Conservation (phyloP, 2,888 invertebrate species). For the Eurois occulta region DNA sequence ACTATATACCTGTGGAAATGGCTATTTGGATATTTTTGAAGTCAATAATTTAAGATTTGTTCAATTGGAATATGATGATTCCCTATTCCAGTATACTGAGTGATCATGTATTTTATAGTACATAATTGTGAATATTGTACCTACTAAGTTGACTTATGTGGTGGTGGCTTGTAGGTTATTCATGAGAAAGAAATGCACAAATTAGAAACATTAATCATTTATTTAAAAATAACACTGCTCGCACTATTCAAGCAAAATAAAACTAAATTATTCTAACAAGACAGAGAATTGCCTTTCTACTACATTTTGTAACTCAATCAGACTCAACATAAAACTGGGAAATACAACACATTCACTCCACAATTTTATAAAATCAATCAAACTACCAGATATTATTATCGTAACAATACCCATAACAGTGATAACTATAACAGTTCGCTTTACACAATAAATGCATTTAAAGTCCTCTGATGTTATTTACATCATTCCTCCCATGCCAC, state of each 20-base stretch:
- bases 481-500: constrained; percentile 94
- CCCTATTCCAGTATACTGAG: background rate
- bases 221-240: constrained; percentile 88
- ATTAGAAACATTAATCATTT: constrained; percentile 80
- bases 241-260: constrained; percentile 83
- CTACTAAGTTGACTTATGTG: background rate
- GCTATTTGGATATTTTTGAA: background rate
- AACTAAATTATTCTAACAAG: constrained; percentile 88
- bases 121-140: background rate
- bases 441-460: constrained; percentile 87
- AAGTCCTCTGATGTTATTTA: constrained; percentile 73
- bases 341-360: constrained; percentile 82
- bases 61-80: background rate
- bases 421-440: constrained; percentile 81
- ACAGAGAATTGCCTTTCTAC: constrained; percentile 81
- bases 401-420: constrained; percentile 83
- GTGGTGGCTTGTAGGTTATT: constrained; percentile 1
- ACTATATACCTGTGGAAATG: too few relatives aligned
- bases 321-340: constrained; percentile 81
- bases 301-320: constrained; percentile 83
- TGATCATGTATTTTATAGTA: background rate
- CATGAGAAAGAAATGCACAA: constrained; percentile 55
- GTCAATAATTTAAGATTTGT: background rate
- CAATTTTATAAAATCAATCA: constrained; percentile 80
- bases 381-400: constrained; percentile 74